Evolutionary conservation across 2,113 vertebrate species (phyloP), one percentile per base, ranked within the genome.

Genomic region (Oreotrochilus melanogaster): DNA sequence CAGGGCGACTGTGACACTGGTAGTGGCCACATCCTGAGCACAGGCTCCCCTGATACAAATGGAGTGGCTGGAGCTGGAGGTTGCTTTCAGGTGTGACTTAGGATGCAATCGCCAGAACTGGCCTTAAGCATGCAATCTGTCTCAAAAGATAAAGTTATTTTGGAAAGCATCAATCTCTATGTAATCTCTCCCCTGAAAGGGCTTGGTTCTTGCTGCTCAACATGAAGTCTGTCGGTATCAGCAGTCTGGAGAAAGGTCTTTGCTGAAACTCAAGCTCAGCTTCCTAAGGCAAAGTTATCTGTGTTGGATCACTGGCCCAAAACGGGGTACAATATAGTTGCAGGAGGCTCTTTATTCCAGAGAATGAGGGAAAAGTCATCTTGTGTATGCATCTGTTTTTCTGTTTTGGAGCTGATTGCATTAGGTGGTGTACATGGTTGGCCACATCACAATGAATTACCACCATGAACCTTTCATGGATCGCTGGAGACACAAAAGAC

Each of bases 401-500:
- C 31, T 18, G 1, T 69, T 92, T 73, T 56, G 81, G 50, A 75
- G 39, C 22, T 65, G 42, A 70, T 86, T 86, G 60, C 30, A 37
- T 54, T 72, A 88, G 60, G n/a, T 89, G 73, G 69, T 85, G 51
- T 56, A 82, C 53, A 65, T 48, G 58, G 43, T 72, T 78, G 86
- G 57, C 62, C 69, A 89, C 86, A 70, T 74, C 28, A 67, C 79
- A 86, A 21, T 78, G 84, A 90, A 61, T 94, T 85, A 89, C 78
- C 78, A 89, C 53, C 50, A 72, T 0, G 1, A 89, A 75, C 50
- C 45, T 94, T 95, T 89, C n/a, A 64, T 70, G 91, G 89, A 86
- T 92, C 92, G 80, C 69, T 92, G 94, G 48, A 88, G 78, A 73
- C 28, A 47, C 16, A 80, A 91, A 95, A 94, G 57, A 39, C 45